phyloP scores from a whole-genome alignment of 1,140 invertebrate genomes.

The Hirudo medicinalis region DNA sequence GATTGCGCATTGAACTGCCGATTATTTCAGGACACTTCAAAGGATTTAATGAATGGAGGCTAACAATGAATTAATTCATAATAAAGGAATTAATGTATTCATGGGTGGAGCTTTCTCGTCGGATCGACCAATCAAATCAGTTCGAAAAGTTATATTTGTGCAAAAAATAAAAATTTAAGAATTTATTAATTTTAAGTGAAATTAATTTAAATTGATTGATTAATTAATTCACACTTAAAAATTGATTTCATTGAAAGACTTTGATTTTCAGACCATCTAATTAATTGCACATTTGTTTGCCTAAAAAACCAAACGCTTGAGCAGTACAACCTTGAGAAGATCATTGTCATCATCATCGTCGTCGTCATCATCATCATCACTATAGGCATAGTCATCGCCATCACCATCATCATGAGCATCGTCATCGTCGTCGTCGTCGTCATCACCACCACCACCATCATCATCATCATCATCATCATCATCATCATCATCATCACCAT shows the following conservation, averaged over 20 bases:
- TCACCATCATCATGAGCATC: neutral
- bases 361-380: neutral
- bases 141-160: too few species aligned
- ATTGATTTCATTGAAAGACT: neutral
- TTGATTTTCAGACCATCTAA: neutral
- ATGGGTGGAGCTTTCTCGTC: too few species aligned
- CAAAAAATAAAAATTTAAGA: too few species aligned
- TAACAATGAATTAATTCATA: too few species aligned
- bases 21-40: too few species aligned
- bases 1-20: too few species aligned
- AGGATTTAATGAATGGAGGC: too few species aligned
- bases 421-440: neutral
- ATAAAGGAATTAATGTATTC: too few species aligned
- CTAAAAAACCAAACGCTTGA: neutral
- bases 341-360: slow-evolving; percentile 5
- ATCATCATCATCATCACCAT: neutral
- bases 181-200: too few species aligned
- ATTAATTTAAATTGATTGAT: neutral
- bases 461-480: slow-evolving; percentile 9
- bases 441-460: slow-evolving; percentile 3
- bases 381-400: neutral
- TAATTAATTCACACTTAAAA: neutral
- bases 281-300: neutral
- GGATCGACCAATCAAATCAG: too few species aligned
- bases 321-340: neutral